Percentiles rank a stretch among this genome's conserved stretches.
Conservation (phyloP, 1,140 invertebrate species). For the Pteromalus puparum region DNA sequence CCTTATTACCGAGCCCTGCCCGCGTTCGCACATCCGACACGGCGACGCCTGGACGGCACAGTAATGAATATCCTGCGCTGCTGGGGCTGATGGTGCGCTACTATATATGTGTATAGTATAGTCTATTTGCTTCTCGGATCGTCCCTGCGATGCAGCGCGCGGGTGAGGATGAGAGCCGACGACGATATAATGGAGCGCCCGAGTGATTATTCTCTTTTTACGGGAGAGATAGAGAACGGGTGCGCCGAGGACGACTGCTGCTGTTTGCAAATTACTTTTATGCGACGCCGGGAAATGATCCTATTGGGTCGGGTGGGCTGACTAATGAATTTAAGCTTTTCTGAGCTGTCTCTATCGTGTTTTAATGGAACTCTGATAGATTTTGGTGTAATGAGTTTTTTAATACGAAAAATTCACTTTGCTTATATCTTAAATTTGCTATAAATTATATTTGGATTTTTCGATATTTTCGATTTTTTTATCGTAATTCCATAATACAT, state of each 20-base stretch:
- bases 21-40: conserved; percentile 4
- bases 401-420: not conserved
- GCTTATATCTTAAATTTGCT: too few relatives aligned
- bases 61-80: conserved; percentile 51
- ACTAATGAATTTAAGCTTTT: conserved; percentile 5
- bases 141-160: not conserved
- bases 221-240: not conserved
- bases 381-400: not conserved
- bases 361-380: not conserved
- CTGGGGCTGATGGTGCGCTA: not conserved
- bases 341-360: not conserved
- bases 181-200: not conserved
- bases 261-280: conserved; percentile 13
- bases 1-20: conserved; percentile 42
- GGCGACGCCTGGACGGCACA: not conserved
- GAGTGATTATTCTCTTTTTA: conserved; percentile 1
- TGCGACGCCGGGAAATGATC: not conserved
- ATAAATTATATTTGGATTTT: too few relatives aligned
- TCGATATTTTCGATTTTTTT: too few relatives aligned
- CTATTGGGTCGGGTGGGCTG: not conserved
- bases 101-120: not conserved
- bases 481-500: too few relatives aligned
- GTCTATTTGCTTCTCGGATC: not conserved
- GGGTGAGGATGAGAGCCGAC: not conserved
- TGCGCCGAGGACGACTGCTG: not conserved